Evolutionary conservation across 1,140 invertebrate species (phyloP).

Genomic region (Conus betulinus): DNA sequence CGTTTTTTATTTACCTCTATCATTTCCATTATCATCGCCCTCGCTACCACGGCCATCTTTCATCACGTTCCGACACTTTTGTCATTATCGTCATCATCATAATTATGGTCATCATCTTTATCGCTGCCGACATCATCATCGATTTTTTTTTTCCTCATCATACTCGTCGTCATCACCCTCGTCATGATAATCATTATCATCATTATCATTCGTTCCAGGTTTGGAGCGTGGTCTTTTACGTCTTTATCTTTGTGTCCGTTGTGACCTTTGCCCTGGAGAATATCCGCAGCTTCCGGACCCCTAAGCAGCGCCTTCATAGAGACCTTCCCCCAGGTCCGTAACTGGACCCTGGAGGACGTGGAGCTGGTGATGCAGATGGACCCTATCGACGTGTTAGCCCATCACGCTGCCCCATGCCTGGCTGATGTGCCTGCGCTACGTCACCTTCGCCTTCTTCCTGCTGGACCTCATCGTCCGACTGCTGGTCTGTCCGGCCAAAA

Average conservation of each 20-base stretch:
- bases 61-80: too few species aligned
- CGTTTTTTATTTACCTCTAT: too few species aligned
- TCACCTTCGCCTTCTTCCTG: slow-evolving; percentile 74
- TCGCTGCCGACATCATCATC: too few species aligned
- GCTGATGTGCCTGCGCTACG: neutral
- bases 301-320: neutral
- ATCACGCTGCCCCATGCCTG: neutral
- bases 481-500: slow-evolving; percentile 62
- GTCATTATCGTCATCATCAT: too few species aligned
- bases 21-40: too few species aligned
- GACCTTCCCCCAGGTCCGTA: neutral
- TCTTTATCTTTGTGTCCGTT: neutral
- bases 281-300: neutral
- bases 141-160: too few species aligned
- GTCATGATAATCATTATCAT: neutral
- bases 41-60: too few species aligned
- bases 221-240: neutral
- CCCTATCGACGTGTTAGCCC: neutral
- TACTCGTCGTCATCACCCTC: neutral
- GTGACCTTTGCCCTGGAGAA: neutral
- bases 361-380: neutral
- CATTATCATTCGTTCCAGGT: neutral
- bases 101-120: too few species aligned
- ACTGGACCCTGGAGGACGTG: neutral
- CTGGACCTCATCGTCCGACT: slow-evolving; percentile 69